Evolutionary conservation across 2,113 vertebrate genomes (phyloP).

Genomic region (Myotis davidii): DNA sequence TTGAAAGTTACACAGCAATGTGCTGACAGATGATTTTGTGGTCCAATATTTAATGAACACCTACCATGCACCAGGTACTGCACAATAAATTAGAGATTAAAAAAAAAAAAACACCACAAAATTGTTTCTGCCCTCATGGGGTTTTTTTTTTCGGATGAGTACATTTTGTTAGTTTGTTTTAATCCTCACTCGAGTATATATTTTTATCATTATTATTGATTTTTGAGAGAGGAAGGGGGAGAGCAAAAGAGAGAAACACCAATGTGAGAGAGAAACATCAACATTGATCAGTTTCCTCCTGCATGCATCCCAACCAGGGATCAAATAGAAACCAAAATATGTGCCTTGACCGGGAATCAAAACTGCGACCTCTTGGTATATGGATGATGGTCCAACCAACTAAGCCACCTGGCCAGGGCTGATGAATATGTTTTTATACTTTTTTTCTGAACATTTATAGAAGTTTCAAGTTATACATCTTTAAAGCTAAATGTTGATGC

Average conservation of each 20-base stretch:
- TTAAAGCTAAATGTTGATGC: conserved; percentile 33
- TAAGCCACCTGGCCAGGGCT: neutral
- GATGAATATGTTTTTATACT: neutral
- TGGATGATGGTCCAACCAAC: neutral
- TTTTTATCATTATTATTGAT: neutral
- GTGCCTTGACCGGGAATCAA: neutral
- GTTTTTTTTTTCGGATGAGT: neutral
- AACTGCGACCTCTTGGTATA: neutral
- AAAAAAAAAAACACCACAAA: neutral
- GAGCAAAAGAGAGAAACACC: neutral
- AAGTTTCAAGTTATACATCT: conserved; percentile 8
- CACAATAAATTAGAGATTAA: neutral
- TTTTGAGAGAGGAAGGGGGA: neutral
- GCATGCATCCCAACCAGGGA: neutral
- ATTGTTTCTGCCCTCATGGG: neutral
- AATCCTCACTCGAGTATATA: too few relatives aligned
- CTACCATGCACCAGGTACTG: neutral
- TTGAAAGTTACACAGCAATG: neutral
- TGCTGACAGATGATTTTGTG: conserved; percentile 10
- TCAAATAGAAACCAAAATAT: neutral
- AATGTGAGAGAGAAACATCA: neutral
- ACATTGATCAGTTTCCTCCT: neutral
- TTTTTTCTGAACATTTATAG: neutral
- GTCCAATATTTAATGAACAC: conserved; percentile 33
- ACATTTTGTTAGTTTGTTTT: neutral